A percentile compares a stretch with the other conserved stretches of the same genome.
Evolutionary conservation across 2,797 vertebrate genomes (phyloP).

Genomic region (Ceryle rudis): DNA sequence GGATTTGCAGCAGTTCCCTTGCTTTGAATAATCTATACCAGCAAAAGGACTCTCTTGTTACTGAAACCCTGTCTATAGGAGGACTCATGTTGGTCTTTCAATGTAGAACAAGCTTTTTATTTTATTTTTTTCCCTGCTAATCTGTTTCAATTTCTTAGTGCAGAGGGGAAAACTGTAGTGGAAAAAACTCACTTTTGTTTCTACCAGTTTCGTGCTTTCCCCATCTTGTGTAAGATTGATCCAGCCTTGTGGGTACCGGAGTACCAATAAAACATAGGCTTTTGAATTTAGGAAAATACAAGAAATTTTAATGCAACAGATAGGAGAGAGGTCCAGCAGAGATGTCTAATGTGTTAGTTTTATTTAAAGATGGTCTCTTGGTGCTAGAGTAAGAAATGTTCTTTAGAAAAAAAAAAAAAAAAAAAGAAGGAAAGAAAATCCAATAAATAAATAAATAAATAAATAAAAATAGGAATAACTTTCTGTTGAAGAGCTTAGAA

Average conservation of each 20-base stretch:
- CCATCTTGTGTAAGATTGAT: not conserved
- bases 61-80: not conserved
- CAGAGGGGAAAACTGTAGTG: not conserved
- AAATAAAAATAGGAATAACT: constrained; percentile 76
- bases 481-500: constrained; percentile 38
- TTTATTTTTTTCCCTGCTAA: not conserved
- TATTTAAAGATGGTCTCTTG: constrained; percentile 64
- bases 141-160: not conserved
- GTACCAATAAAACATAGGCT: not conserved
- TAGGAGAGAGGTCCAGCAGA: constrained; percentile 43
- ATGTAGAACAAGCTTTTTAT: not conserved
- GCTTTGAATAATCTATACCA: not conserved
- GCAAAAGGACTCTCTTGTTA: constrained; percentile 24
- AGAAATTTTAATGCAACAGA: constrained; percentile 34
- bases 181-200: not conserved
- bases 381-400: constrained; percentile 73
- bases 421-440: not conserved
- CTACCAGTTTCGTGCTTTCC: not conserved
- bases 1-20: not conserved
- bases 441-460: constrained; percentile 82
- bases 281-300: not conserved
- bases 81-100: not conserved
- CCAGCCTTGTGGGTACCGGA: not conserved
- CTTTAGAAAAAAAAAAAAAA: constrained; percentile 18
- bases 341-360: constrained; percentile 55